Base-by-base conservation (phyloP, 2,888 invertebrate species). In the Noctua pronuba region DNA sequence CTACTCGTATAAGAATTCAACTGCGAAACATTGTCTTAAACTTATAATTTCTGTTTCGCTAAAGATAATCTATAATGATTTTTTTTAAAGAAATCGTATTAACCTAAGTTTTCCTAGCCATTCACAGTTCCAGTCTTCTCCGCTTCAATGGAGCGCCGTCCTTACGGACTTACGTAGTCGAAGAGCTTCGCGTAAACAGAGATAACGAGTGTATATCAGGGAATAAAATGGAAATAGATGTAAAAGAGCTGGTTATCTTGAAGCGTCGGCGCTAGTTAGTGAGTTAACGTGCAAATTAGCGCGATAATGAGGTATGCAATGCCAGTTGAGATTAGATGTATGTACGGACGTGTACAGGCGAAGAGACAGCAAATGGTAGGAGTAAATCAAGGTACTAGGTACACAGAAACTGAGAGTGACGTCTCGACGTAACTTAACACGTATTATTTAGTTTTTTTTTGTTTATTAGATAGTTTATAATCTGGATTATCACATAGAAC, bases 141-240 rank as follows among this genome's bases (percentile, higher is more conserved):
- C 58, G 41, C 41, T 28, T 24, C 58, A 79, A 52, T 46, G 79
- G 58, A 84, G 16, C 24, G 18, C 18, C 49, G n/a, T 28, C 79
- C 35, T 82, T 67, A 87, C 58, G 28, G 49, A 46, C 81, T 81
- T 64, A 85, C 72, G 80, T 81, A 85, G 69, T 71, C 65, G 58
- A 64, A 67, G 79, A 70, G 73, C 55, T 70, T 18, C 81, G 16
- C 64, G 66, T 68, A 77, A 67, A 87, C 74, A 55, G 55, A 80
- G 87, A 84, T 84, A 74, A 84, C 73, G 49, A 68, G 64, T 65
- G 65, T 79, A 83, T 79, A 78, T 84, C 87, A 79, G 80, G 62
- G 64, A 83, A 67, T 78, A 65, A 79, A 74, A 84, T 84, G 87
- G 80, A 84, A 84, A 86, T 84, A 72, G 64, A 84, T 84, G 83